Conservation (phyloP, 2,797 vertebrate genomes). For the Trematomus bernacchii region DNA sequence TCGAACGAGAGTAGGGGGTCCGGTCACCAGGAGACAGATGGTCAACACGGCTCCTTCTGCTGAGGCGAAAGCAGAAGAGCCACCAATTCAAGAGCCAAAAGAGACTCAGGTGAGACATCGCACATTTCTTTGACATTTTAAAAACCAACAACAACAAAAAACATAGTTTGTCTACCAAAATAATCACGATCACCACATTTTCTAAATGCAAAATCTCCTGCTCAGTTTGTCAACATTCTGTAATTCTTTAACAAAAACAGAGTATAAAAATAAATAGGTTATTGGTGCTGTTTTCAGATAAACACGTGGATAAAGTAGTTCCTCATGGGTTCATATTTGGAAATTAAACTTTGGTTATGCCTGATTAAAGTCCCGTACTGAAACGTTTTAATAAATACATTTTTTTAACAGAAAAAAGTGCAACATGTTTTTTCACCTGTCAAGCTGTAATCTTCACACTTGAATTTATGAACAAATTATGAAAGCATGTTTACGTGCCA, state of each 20-base stretch:
- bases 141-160: no score
- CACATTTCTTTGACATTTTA: not conserved
- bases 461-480: not conserved
- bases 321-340: no score
- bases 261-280: no score
- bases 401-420: no score
- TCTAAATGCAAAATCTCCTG: not conserved
- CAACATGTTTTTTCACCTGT: no score
- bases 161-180: not conserved
- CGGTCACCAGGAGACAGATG: constrained; percentile 94
- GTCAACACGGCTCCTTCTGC: constrained; percentile 81
- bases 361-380: no score
- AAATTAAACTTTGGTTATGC: no score
- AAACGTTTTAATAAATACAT: no score
- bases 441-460: not conserved
- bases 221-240: not conserved
- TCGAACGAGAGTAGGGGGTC: constrained; percentile 90
- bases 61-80: constrained; percentile 89
- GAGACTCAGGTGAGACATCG: constrained; percentile 86
- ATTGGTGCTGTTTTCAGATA: no score
- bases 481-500: not conserved
- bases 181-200: not conserved
- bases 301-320: not conserved
- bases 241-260: not conserved
- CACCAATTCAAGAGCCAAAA: constrained; percentile 87